phyloP scores from a whole-genome alignment of 2,113 vertebrate species.

The Acrocephalus kingi region DNA sequence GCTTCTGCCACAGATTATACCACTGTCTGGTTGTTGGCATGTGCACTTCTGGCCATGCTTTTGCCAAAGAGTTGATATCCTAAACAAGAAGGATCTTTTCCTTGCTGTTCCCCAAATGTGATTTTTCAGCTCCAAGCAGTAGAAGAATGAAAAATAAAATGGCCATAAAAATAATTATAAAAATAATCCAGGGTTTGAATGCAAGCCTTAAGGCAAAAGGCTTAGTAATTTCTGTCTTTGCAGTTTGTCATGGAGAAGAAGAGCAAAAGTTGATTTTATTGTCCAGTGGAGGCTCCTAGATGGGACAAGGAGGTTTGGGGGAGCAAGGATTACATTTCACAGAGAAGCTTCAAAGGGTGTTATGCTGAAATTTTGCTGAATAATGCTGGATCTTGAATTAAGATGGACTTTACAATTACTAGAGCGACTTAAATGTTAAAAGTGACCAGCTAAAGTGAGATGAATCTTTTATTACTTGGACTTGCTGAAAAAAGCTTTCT shows the following conservation, averaged over 20 bases:
- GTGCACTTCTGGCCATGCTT: not conserved
- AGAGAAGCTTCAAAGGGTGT: not conserved
- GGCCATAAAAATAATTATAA: not conserved
- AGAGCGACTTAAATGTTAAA: rapidly evolving
- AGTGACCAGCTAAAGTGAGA: not conserved
- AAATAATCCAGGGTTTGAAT: not conserved
- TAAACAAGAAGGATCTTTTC: not conserved
- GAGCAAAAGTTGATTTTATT: not conserved
- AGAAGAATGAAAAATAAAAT: not conserved
- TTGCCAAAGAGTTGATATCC: not conserved
- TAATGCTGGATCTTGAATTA: not conserved
- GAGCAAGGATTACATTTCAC: not conserved
- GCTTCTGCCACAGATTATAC: not conserved
- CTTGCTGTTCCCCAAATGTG: not conserved
- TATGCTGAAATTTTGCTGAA: not conserved
- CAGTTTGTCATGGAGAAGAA: not conserved
- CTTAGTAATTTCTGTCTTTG: not conserved
- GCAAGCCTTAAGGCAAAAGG: not conserved
- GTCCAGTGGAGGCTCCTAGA: not conserved
- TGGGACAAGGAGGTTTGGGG: not conserved
- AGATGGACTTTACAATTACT: not conserved
- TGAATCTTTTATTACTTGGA: not conserved
- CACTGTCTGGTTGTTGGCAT: rapidly evolving
- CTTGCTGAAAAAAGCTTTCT: not conserved
- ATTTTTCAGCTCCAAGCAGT: not conserved